A percentile compares a stretch with the other conserved stretches of the same genome.
Evolutionary conservation across 2,113 vertebrate species (phyloP).

Genomic region (Trinectes maculatus): DNA sequence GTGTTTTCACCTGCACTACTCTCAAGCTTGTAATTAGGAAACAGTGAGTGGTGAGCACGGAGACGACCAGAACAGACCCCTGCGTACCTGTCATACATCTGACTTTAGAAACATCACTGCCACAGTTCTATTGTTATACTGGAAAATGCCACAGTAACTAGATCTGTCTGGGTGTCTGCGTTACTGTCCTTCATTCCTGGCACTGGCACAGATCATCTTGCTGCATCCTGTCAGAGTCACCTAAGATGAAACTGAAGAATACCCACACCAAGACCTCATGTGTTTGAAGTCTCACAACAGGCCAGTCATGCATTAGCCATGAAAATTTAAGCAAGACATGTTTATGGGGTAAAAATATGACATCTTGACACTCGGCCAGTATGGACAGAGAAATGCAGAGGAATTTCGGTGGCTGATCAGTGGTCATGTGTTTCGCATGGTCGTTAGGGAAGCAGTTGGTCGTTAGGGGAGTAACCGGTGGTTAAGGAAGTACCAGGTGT

Average conservation of each 20-base stretch:
- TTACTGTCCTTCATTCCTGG: not conserved
- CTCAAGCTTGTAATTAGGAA: slow-evolving; percentile 59
- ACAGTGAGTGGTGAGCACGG: slow-evolving; percentile 53
- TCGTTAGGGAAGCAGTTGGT: slow-evolving; percentile 52
- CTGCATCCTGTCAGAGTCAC: not conserved
- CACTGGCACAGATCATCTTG: not conserved
- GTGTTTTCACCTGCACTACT: slow-evolving; percentile 36
- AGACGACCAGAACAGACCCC: slow-evolving; percentile 27
- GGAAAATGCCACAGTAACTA: not conserved
- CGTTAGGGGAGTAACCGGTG: slow-evolving; percentile 57
- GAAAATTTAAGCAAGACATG: not conserved
- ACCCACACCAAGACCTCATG: not conserved
- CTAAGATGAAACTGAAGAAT: not conserved
- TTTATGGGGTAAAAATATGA: slow-evolving; percentile 5
- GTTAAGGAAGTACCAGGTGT: slow-evolving; percentile 72
- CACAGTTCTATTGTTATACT: not conserved
- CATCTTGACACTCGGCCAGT: slow-evolving; percentile 15
- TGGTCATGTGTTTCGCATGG: slow-evolving; percentile 50
- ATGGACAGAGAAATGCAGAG: slow-evolving; percentile 7
- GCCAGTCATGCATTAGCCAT: not conserved
- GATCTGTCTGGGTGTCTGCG: no score
- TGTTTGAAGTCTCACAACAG: not conserved
- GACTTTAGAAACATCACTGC: slow-evolving; percentile 44
- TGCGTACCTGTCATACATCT: slow-evolving; percentile 10
- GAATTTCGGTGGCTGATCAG: slow-evolving; percentile 54